Evolutionary conservation across 2,888 invertebrate species (phyloP), one percentile per base, ranked within the genome.

Genomic region (Fragum sueziense): DNA sequence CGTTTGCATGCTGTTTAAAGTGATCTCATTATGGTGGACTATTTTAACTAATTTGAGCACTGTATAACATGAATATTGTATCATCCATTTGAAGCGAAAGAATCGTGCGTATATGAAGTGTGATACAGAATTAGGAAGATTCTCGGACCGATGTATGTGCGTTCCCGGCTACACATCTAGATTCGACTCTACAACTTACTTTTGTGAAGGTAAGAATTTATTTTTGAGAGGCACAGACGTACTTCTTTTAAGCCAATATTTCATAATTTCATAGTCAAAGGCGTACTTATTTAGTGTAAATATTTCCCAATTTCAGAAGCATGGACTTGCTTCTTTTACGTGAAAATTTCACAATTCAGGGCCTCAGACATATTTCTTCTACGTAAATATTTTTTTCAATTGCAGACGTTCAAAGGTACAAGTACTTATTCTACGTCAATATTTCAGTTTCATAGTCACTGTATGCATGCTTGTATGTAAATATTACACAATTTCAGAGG

Each of bases 261-360:
- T n/a, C n/a, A n/a, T 62, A 75, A n/a, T n/a, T n/a, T n/a, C n/a
- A n/a, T n/a, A n/a, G n/a, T n/a, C n/a, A n/a, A n/a, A n/a, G n/a
- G n/a, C n/a, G n/a, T n/a, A n/a, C n/a, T n/a, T n/a, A n/a, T n/a
- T n/a, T n/a, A n/a, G n/a, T n/a, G n/a, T n/a, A n/a, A n/a, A n/a
- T n/a, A n/a, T n/a, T n/a, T n/a, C n/a, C n/a, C n/a, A n/a, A n/a
- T 72, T 76, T 33, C 81, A 84, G 84, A 84, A 41, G 62, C 79
- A 3, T 79, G 79, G 67, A 79, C 84, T 2, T 84, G 82, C 65
- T 82, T 70, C 47, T 73, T 84, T 69, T 61, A 84, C 37, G 70
- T 84, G 27, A 82, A 75, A 31, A 75, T 84, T 54, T 65, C 81
- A 14, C 68, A 75, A 20, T 81, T 81, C 52, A 51, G 74, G 0